Evolutionary conservation across 1,140 invertebrate genomes (phyloP).

Genomic region (Rhopalosiphum padi): DNA sequence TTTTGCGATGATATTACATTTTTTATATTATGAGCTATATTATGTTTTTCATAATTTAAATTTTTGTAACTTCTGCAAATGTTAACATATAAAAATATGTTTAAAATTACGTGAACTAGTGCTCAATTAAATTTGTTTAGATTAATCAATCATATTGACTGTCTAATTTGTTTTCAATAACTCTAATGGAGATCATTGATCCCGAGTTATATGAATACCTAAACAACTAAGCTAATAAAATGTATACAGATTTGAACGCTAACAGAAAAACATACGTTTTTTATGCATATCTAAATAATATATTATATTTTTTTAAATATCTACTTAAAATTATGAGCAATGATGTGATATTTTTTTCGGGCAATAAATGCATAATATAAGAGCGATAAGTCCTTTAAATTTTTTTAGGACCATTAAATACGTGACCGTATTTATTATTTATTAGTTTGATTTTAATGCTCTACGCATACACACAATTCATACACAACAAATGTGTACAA

Average conservation of each 20-base stretch:
- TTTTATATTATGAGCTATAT: background rate
- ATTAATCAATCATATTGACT: background rate
- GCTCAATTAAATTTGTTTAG: background rate
- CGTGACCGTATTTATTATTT: background rate
- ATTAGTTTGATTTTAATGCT: slow-evolving; percentile 29
- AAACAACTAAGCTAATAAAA: background rate
- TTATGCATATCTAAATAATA: background rate
- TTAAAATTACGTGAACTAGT: background rate
- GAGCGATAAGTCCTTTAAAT: background rate
- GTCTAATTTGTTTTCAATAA: background rate
- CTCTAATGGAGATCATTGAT: background rate
- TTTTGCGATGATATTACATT: background rate
- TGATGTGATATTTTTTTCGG: background rate
- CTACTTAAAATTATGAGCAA: background rate
- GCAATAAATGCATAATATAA: background rate
- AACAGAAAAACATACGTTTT: background rate
- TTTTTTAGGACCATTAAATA: background rate
- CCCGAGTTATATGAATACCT: background rate
- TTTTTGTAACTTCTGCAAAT: background rate
- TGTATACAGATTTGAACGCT: background rate
- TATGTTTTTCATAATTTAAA: background rate
- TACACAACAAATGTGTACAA: background rate
- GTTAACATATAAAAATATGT: background rate
- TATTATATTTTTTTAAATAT: background rate
- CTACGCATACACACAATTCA: background rate